phyloP scores from a whole-genome alignment of 2,797 vertebrate species.

The Manis javanica region DNA sequence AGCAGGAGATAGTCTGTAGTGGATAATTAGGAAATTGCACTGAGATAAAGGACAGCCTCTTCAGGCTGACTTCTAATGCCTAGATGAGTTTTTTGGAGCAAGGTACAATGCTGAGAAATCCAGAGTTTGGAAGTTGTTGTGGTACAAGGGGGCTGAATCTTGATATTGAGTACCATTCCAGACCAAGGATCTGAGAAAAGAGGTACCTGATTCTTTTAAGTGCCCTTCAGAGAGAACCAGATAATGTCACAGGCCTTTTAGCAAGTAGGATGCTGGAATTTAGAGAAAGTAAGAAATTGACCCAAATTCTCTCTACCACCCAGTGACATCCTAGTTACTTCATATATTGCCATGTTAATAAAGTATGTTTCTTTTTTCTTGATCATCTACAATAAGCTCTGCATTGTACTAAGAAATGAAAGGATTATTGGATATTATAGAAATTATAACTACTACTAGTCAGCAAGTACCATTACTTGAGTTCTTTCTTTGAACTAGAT shows the following conservation, averaged over 20 bases:
- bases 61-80: slow-evolving; percentile 41
- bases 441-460: background rate
- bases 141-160: background rate
- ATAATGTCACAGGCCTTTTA: background rate
- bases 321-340: background rate
- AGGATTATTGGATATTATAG: background rate
- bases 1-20: slow-evolving; percentile 26
- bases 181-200: background rate
- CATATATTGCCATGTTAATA: background rate
- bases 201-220: background rate
- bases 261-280: background rate
- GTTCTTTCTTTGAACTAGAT: background rate
- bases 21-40: slow-evolving; percentile 63
- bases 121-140: background rate
- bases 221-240: background rate
- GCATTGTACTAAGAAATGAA: background rate
- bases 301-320: background rate
- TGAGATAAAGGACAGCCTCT: slow-evolving; percentile 35
- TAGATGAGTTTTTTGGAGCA: background rate
- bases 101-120: background rate
- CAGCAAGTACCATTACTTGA: background rate
- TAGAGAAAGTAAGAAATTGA: background rate
- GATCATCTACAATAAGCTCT: background rate
- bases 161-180: background rate
- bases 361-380: background rate